phyloP scores from a whole-genome alignment of 2,797 vertebrate species.

The Falco biarmicus region DNA sequence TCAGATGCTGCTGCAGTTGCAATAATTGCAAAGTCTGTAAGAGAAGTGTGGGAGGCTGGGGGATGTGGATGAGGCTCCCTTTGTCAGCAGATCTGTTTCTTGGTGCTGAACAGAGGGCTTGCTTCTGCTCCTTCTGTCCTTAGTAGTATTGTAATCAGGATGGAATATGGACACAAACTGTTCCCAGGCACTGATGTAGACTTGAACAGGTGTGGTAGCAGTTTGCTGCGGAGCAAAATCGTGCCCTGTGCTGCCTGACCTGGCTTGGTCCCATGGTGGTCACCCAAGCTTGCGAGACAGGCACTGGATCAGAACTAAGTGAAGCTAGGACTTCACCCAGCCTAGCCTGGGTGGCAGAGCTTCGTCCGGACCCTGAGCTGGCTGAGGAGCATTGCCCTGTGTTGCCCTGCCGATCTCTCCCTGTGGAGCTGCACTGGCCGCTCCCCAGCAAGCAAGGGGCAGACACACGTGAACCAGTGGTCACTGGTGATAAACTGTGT shows the following conservation, averaged over 20 bases:
- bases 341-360: not conserved
- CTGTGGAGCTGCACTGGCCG: fast-evolving
- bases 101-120: not conserved
- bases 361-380: not conserved
- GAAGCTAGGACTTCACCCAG: not conserved
- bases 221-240: not conserved
- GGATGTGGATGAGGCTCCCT: not conserved
- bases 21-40: fast-evolving
- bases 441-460: not conserved
- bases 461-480: fast-evolving
- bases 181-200: not conserved
- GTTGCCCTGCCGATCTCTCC: too few species aligned
- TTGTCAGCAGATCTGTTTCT: not conserved
- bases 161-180: not conserved
- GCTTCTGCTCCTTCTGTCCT: not conserved
- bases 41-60: not conserved
- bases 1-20: not conserved
- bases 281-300: too few species aligned
- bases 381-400: too few species aligned
- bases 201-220: not conserved
- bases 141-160: not conserved
- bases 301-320: too few species aligned
- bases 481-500: not conserved
- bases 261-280: fast-evolving
- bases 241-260: not conserved